These are phyloP conservation scores for Zeugodacus cucurbitae DNA, from an alignment of 1,140 invertebrate species.

Conservation along the genomic window DNA sequence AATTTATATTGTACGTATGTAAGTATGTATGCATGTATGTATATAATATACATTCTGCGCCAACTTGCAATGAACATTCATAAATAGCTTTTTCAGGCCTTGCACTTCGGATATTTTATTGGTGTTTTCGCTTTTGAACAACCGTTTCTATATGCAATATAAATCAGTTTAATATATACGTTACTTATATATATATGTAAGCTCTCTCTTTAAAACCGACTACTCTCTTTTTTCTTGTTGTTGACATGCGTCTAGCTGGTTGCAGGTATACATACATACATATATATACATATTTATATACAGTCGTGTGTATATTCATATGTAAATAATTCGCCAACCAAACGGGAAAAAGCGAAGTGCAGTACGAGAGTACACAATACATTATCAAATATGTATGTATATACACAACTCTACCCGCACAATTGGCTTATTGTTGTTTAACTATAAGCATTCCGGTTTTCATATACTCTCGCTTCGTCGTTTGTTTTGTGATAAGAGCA, in stretches of 20 bases:
- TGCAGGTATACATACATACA: neutral
- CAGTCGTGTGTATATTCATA: too few species aligned
- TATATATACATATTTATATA: neutral
- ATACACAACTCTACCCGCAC: neutral
- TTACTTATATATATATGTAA: neutral
- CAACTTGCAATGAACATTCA: neutral
- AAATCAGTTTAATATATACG: neutral
- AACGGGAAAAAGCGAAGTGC: neutral
- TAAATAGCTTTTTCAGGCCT: neutral
- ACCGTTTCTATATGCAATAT: neutral
- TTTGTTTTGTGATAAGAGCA: slow-evolving; percentile 1
- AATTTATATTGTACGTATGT: neutral
- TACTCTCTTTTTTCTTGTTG: neutral
- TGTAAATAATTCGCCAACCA: neutral
- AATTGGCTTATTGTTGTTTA: neutral
- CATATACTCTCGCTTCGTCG: neutral
- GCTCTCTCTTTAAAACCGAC: neutral
- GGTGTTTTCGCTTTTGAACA: slow-evolving; percentile 5
- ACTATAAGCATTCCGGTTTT: neutral
- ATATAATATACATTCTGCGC: neutral
- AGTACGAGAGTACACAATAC: neutral
- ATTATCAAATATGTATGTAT: neutral
- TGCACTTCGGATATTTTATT: slow-evolving; percentile 16
- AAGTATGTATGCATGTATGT: neutral
- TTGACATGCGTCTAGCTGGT: neutral